Base-by-base conservation (phyloP, 2,113 vertebrate species). In the Aegypius monachus region DNA sequence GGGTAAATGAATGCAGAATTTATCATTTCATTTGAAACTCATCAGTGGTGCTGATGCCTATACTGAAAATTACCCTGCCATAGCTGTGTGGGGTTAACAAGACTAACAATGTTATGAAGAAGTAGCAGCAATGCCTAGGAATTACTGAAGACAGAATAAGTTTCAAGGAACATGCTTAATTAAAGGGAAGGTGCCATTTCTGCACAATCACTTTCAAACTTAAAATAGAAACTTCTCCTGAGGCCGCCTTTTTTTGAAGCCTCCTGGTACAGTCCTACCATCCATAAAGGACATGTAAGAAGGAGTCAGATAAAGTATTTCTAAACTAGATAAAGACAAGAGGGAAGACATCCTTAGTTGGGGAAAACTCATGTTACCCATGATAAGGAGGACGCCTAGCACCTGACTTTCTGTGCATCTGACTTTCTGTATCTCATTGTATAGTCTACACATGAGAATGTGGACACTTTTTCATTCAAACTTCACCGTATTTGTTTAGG, bases 151-250 rank as follows among this genome's bases (percentile, higher is more conserved):
- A 45, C 4, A 10, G 62, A 86, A 5, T 36, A 61, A 78, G 40
- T 81, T 88, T 73, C 85, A 81, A 18, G 11, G 59, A 96, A 79
- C 19, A 21, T 11, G 21, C 40, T 67, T 52, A 45, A 86, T 88
- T 87, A 84, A 90, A 83, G 77, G 31, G 52, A 91, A 94, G 81
- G 31, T 95, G 56, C 56, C 36, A 65, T 48, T 95, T 79, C 77
- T 78, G 38, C 56, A 91, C 78, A 43, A 36, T 75, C 83, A 45
- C 66, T 73, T 95, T 58, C 77, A 73, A 82, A 87, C 58, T 85
- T 81, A 50, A 96, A 95, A 91, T 72, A 95, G 91, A 90, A 95
- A 53, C 6, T 36, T 88, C 82, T 93, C 48, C 48, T 34, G n/a
- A 79, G 68, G 32, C 38, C 20, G 86, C 38, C 52, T 80, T 93